Conservation (phyloP, 2,888 invertebrate species). For the Nasonia oneida region DNA sequence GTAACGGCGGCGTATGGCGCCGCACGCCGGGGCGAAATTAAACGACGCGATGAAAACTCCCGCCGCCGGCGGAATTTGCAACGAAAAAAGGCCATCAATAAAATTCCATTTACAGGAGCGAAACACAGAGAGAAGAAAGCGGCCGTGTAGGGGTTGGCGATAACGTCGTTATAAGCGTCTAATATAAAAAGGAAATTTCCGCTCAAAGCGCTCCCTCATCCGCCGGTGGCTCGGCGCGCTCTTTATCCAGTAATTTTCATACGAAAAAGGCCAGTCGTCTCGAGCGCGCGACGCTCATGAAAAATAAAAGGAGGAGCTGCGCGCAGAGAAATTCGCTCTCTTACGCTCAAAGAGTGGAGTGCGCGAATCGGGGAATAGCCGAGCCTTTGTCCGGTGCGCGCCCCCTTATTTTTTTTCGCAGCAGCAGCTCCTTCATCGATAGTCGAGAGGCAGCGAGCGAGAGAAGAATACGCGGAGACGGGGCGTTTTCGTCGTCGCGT, state of each 20-base stretch:
- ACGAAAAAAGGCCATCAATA: slow-evolving; percentile 10
- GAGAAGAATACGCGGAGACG: slow-evolving; percentile 55
- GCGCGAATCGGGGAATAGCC: slow-evolving; percentile 52
- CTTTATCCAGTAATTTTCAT: slow-evolving; percentile 58
- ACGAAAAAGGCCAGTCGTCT: slow-evolving; percentile 45
- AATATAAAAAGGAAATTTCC: slow-evolving; percentile 62
- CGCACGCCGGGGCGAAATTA: not conserved
- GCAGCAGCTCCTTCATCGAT: not conserved
- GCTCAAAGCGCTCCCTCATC: slow-evolving; percentile 42
- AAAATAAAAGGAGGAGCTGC: slow-evolving; percentile 29
- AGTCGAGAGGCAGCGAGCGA: slow-evolving; percentile 9
- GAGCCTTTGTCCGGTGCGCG: slow-evolving; percentile 48
- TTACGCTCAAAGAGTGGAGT: slow-evolving; percentile 10
- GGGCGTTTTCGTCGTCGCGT: slow-evolving; percentile 43
- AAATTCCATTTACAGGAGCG: slow-evolving; percentile 11
- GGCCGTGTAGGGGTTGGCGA: not conserved
- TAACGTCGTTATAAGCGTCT: slow-evolving; percentile 58
- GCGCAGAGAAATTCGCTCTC: slow-evolving; percentile 41
- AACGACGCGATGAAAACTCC: not conserved
- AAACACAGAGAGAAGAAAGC: not conserved
- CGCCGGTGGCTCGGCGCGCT: not conserved
- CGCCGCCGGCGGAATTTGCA: not conserved
- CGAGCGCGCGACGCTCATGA: slow-evolving; percentile 13
- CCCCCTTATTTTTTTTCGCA: slow-evolving; percentile 7
- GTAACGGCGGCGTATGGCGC: not conserved